Percentiles rank a stretch among this genome's conserved stretches.
phyloP scores from a whole-genome alignment of 2,113 vertebrate genomes.

The Baryphthengus martii region DNA sequence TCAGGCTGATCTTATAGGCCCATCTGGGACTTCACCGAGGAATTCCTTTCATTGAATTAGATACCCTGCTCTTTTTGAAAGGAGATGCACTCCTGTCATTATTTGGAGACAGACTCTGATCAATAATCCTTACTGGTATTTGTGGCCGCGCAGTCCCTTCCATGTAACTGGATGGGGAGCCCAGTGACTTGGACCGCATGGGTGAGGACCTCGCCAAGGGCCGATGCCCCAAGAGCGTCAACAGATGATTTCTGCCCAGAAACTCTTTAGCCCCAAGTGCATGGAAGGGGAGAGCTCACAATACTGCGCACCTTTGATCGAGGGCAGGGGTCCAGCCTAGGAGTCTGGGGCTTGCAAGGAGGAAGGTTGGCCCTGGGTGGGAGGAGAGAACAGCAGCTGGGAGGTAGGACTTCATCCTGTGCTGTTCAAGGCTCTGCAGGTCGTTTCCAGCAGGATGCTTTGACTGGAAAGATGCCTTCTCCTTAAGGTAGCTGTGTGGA shows the following conservation, averaged over 20 bases:
- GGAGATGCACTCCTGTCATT: constrained; percentile 71
- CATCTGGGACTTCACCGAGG: constrained; percentile 51
- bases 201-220: not conserved
- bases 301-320: not conserved
- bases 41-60: constrained; percentile 75
- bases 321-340: not conserved
- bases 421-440: not conserved
- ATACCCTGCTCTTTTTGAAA: constrained; percentile 63
- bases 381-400: not conserved
- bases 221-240: not conserved
- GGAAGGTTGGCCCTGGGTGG: not conserved
- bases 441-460: not conserved
- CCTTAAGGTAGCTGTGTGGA: not conserved
- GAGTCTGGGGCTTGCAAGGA: not conserved
- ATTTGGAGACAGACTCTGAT: constrained; percentile 74
- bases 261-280: not conserved
- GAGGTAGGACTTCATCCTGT: not conserved
- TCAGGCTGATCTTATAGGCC: constrained; percentile 47
- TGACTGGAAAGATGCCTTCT: not conserved
- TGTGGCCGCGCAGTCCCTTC: constrained; percentile 60
- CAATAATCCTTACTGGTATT: constrained; percentile 71
- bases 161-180: constrained; percentile 3
- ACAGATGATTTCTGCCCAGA: not conserved
- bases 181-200: not conserved
- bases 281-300: not conserved